These are phyloP conservation scores for Asbolus verrucosus DNA, from an alignment of 1,140 invertebrate species.

Conservation along the genomic window DNA sequence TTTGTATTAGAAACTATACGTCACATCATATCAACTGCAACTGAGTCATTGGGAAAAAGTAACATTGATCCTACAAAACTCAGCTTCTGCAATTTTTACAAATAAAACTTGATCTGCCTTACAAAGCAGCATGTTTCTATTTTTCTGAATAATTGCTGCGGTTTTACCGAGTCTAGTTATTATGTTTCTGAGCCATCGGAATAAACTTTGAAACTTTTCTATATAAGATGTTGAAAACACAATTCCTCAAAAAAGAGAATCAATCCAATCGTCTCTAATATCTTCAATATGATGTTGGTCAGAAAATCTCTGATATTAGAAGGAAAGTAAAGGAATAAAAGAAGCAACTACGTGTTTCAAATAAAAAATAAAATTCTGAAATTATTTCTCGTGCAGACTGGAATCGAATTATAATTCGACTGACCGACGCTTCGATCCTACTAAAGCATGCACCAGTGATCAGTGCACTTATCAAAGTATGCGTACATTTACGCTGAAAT, in stretches of 20 bases:
- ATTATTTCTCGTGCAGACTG: neutral
- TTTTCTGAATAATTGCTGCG: too few relatives aligned
- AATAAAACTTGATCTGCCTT: too few relatives aligned
- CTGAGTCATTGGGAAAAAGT: too few relatives aligned
- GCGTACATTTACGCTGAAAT: neutral
- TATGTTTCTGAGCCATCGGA: too few relatives aligned
- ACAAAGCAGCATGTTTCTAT: too few relatives aligned
- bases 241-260: conserved; percentile 2
- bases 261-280: conserved; percentile 7
- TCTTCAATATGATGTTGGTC: conserved; percentile 3
- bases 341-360: conserved; percentile 7
- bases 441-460: neutral
- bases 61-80: too few relatives aligned
- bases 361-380: neutral
- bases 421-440: too few relatives aligned
- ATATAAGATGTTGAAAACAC: neutral
- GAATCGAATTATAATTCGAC: neutral
- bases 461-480: neutral
- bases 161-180: too few relatives aligned
- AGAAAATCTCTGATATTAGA: conserved; percentile 1
- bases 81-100: too few relatives aligned
- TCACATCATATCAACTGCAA: too few relatives aligned
- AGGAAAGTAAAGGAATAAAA: neutral
- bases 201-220: neutral
- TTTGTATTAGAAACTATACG: too few relatives aligned